A percentile compares a stretch with the other conserved stretches of the same genome.
These are phyloP conservation scores for Endotricha flammealis DNA, from an alignment of 2,888 invertebrate genomes.

Conservation along the genomic window DNA sequence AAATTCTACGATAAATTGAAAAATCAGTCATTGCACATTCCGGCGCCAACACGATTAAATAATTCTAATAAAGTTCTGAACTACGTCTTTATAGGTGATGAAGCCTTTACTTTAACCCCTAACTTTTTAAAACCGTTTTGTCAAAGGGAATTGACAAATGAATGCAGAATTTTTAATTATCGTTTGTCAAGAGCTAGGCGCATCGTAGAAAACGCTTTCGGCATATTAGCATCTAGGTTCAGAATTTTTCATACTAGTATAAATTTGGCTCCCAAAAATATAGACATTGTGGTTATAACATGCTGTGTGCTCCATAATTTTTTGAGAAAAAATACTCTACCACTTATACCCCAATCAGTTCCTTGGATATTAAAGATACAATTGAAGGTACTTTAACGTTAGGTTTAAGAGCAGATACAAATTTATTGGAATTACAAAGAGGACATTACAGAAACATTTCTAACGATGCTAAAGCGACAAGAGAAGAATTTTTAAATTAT, in stretches of 20 bases:
- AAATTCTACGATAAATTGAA: constrained; percentile 11
- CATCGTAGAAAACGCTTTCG: constrained; percentile 15
- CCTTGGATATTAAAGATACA: too few species aligned
- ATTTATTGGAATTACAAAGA: too few species aligned
- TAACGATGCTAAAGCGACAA: too few species aligned
- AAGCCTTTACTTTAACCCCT: constrained; percentile 13
- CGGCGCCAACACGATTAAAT: constrained; percentile 13
- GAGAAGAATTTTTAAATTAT: too few species aligned
- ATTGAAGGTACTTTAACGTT: too few species aligned
- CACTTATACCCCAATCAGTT: too few species aligned
- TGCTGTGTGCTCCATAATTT: constrained; percentile 14
- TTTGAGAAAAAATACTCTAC: constrained; percentile 8
- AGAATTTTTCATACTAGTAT: constrained; percentile 15
- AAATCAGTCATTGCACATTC: constrained; percentile 15
- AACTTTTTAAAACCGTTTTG: constrained; percentile 15
- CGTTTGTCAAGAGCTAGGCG: constrained; percentile 15
- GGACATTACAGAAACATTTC: too few species aligned
- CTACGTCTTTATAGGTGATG: constrained; percentile 15
- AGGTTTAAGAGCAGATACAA: too few species aligned
- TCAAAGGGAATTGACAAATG: constrained; percentile 14
- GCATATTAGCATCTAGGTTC: constrained; percentile 16
- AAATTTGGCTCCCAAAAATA: constrained; percentile 11
- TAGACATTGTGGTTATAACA: constrained; percentile 12
- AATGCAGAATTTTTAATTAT: constrained; percentile 17
- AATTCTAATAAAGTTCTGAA: constrained; percentile 11